Conservation (phyloP, 2,797 vertebrate genomes). For the Malacoraja senta region DNA sequence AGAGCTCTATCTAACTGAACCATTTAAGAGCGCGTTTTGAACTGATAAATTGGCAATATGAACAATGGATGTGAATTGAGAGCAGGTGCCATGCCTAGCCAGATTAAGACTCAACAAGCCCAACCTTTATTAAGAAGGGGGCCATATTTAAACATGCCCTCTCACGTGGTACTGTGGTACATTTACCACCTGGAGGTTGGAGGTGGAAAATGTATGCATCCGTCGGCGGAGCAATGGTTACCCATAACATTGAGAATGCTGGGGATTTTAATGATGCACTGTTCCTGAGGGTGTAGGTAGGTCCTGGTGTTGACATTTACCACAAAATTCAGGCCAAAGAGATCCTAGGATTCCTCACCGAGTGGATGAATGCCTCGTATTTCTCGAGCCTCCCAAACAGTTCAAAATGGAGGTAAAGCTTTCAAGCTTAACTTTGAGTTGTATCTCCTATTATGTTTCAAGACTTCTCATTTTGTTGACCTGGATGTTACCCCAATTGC, state of each 20-base stretch:
- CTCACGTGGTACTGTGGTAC: too few relatives aligned
- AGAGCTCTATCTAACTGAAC: too few relatives aligned
- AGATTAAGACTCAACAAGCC: not conserved
- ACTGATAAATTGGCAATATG: not conserved
- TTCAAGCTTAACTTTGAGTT: not conserved
- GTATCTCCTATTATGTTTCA: not conserved
- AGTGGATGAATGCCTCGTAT: not conserved
- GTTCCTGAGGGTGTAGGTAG: not conserved
- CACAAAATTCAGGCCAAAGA: too few relatives aligned
- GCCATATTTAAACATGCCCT: not conserved
- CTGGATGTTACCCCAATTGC: not conserved
- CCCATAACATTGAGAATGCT: not conserved
- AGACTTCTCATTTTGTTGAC: too few relatives aligned
- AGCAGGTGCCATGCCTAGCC: not conserved
- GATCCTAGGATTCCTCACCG: not conserved
- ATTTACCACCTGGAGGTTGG: not conserved
- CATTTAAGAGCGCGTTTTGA: not conserved
- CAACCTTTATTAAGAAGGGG: not conserved
- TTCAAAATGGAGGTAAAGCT: not conserved
- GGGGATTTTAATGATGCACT: not conserved
- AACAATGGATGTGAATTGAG: not conserved
- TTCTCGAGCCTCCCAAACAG: not conserved
- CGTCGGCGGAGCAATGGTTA: not conserved
- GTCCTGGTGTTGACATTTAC: too few relatives aligned
- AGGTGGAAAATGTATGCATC: not conserved